A percentile compares a stretch with the other conserved stretches of the same genome.
phyloP scores from a whole-genome alignment of 2,888 invertebrate genomes.

The Ophraella communa region DNA sequence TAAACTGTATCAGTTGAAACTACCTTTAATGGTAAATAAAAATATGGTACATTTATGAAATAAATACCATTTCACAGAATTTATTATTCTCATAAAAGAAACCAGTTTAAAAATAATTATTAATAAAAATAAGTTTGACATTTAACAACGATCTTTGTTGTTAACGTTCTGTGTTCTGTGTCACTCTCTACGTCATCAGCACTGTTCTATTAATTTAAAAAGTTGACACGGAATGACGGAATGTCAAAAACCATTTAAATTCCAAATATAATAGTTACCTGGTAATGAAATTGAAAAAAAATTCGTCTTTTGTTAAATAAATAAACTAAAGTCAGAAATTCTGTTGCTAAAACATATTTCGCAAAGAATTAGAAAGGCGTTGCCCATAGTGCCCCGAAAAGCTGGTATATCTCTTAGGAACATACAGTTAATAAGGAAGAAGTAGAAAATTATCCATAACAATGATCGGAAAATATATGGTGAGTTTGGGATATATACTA shows the following conservation, averaged over 20 bases:
- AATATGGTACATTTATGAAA: too few species aligned
- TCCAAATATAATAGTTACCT: background rate
- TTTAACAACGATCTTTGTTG: too few species aligned
- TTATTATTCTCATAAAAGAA: too few species aligned
- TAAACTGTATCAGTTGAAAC: too few species aligned
- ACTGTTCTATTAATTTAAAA: background rate
- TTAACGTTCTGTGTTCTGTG: too few species aligned
- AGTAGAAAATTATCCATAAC: background rate
- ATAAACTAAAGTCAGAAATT: background rate
- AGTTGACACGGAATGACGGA: too few species aligned
- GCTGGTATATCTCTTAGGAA: constrained; percentile 5
- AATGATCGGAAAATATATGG: constrained; percentile 18
- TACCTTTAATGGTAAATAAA: too few species aligned
- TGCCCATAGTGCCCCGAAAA: constrained; percentile 1
- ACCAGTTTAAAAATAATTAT: too few species aligned
- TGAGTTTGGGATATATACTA: constrained; percentile 16
- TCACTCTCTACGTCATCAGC: too few species aligned
- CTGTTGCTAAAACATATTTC: constrained; percentile 20
- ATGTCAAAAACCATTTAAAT: background rate
- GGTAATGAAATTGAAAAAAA: background rate
- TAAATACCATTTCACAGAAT: too few species aligned
- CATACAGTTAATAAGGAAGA: background rate
- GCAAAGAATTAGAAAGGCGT: background rate
- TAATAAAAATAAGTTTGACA: too few species aligned
- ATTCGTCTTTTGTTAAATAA: background rate